Conservation (phyloP, 2,888 invertebrate genomes). For the Charanyca ferruginea region DNA sequence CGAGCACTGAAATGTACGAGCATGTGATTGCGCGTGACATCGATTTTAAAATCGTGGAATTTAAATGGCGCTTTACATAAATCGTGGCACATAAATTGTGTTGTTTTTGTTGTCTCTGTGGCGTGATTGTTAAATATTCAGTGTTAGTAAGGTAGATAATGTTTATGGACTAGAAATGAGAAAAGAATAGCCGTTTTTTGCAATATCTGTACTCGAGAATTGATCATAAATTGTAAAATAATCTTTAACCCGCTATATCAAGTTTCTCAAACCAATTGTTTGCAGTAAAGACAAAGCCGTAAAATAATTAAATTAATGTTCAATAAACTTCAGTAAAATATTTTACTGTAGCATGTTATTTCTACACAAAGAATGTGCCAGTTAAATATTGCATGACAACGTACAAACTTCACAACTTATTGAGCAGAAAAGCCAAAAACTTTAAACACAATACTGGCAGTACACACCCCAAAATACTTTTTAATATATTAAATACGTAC, state of each 20-base stretch:
- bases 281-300: background rate
- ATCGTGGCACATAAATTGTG: conserved; percentile 57
- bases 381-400: conserved; percentile 24
- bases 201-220: background rate
- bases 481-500: conserved; percentile 33
- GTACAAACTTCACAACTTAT: conserved; percentile 28
- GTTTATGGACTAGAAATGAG: conserved; percentile 37
- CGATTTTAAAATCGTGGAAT: conserved; percentile 65
- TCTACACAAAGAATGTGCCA: conserved; percentile 12
- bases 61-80: conserved; percentile 57
- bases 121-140: conserved; percentile 53
- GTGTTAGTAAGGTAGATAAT: conserved; percentile 18
- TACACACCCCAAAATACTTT: conserved; percentile 39
- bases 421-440: conserved; percentile 25
- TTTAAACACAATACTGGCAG: conserved; percentile 34
- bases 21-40: conserved; percentile 60
- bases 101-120: conserved; percentile 35
- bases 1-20: conserved; percentile 44
- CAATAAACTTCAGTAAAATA: background rate
- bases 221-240: conserved; percentile 26
- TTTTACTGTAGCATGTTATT: conserved; percentile 18
- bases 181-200: conserved; percentile 7
- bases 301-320: conserved; percentile 25
- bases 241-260: conserved; percentile 10
- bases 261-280: conserved; percentile 22